Evolutionary conservation across 1,140 invertebrate genomes (phyloP).

Genomic region (Pseudomyrmex concolor): DNA sequence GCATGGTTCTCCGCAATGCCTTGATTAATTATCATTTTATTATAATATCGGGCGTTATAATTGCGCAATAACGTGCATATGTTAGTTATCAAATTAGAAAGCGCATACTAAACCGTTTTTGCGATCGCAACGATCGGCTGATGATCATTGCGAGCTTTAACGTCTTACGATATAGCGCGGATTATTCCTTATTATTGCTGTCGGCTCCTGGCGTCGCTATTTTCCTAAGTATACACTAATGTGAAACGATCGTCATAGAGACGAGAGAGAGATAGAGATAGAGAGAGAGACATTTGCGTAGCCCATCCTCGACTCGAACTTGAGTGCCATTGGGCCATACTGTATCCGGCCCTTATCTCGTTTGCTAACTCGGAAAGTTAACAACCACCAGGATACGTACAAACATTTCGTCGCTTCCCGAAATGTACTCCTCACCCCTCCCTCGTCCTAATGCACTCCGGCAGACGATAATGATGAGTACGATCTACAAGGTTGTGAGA

Average conservation of each 20-base stretch:
- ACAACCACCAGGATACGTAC: constrained; percentile 69
- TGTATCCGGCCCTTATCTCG: constrained; percentile 62
- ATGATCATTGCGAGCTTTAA: not conserved
- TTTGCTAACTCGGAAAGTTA: constrained; percentile 71
- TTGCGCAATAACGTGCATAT: constrained; percentile 6
- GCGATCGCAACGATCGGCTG: not conserved
- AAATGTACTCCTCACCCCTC: constrained; percentile 22
- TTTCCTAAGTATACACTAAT: constrained; percentile 40
- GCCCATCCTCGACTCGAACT: constrained; percentile 51
- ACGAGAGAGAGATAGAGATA: not conserved
- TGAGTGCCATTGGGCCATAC: constrained; percentile 52
- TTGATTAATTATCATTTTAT: constrained; percentile 63
- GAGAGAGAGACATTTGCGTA: constrained; percentile 49
- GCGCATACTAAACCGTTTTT: constrained; percentile 10
- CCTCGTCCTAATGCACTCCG: constrained; percentile 30
- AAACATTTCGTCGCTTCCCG: constrained; percentile 64
- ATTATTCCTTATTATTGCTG: constrained; percentile 1
- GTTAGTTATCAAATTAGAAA: constrained; percentile 37
- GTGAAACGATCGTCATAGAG: constrained; percentile 15
- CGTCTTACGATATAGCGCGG: not conserved
- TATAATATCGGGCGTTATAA: constrained; percentile 15
- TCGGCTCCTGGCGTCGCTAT: not conserved
- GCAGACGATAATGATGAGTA: constrained; percentile 62
- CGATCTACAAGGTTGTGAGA: constrained; percentile 20
- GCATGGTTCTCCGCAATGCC: constrained; percentile 8